These are phyloP conservation scores for Drosophila macrothrix DNA, from an alignment of 2,888 invertebrate genomes.

Conservation along the genomic window DNA sequence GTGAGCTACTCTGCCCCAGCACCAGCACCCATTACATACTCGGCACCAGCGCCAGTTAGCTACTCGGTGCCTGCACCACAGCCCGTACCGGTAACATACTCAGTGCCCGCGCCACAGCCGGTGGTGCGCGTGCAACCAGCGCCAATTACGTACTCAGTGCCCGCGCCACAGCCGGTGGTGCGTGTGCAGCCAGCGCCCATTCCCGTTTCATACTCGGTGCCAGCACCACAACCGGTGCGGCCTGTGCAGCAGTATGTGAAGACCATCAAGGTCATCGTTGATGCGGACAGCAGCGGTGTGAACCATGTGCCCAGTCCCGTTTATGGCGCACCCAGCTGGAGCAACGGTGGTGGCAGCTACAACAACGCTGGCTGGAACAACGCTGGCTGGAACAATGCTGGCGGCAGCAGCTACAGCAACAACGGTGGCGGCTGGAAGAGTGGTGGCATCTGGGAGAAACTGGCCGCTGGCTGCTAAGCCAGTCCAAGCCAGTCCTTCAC, in stretches of 20 bases:
- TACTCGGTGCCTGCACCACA: conserved; percentile 45
- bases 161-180: conserved; percentile 27
- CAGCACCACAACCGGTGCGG: conserved; percentile 32
- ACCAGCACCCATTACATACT: conserved; percentile 40
- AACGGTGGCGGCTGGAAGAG: conserved; percentile 67
- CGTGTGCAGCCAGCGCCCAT: conserved; percentile 14
- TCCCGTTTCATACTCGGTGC: conserved; percentile 3
- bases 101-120: conserved; percentile 44
- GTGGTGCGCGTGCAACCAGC: conserved; percentile 38
- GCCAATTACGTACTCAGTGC: conserved; percentile 21
- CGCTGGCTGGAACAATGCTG: conserved; percentile 60
- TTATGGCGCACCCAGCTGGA: conserved; percentile 68
- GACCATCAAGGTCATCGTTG: conserved; percentile 75
- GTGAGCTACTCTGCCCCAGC: conserved; percentile 34
- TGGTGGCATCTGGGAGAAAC: conserved; percentile 79
- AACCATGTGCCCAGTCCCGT: conserved; percentile 54
- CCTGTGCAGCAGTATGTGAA: conserved; percentile 68
- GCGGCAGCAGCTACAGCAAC: conserved; percentile 39
- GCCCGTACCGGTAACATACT: conserved; percentile 14
- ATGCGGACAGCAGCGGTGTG: conserved; percentile 50
- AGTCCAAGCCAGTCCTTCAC: not conserved
- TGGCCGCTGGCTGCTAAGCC: conserved; percentile 70
- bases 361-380: conserved; percentile 56
- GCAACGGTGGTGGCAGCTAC: conserved; percentile 42
- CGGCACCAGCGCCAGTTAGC: conserved; percentile 40